Percentiles rank a stretch among this genome's conserved stretches.
Evolutionary conservation across 2,797 vertebrate genomes (phyloP).

Genomic region (Apodemus agrarius): DNA sequence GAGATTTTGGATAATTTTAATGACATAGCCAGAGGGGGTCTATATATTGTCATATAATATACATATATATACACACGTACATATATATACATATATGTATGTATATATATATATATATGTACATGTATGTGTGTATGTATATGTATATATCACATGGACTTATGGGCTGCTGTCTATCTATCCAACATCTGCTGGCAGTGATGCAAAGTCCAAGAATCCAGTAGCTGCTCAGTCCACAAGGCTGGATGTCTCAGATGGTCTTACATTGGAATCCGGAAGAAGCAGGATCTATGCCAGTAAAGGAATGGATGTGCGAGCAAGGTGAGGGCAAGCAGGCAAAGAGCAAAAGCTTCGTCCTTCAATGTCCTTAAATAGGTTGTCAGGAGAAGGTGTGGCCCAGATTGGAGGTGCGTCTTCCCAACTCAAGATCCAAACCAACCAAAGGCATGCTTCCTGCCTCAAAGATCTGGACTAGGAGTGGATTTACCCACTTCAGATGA

Average conservation of each 20-base stretch:
- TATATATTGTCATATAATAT: too few relatives aligned
- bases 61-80: too few relatives aligned
- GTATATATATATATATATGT: too few relatives aligned
- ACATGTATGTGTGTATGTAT: too few relatives aligned
- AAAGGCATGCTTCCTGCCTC: not conserved
- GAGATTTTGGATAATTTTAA: slow-evolving; percentile 21
- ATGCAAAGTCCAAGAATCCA: not conserved
- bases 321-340: not conserved
- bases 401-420: not conserved
- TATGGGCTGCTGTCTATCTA: not conserved
- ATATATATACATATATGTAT: too few relatives aligned
- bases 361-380: not conserved
- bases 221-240: not conserved
- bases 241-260: not conserved
- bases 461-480: not conserved
- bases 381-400: not conserved
- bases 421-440: not conserved
- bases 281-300: not conserved
- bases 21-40: not conserved
- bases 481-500: not conserved
- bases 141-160: not conserved
- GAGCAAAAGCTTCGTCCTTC: not conserved
- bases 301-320: not conserved
- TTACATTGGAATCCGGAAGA: not conserved
- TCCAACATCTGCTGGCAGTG: not conserved